Evolutionary conservation across 2,888 invertebrate species (phyloP), one percentile per base, ranked within the genome.

Genomic region (Dolichopus griseipennis): DNA sequence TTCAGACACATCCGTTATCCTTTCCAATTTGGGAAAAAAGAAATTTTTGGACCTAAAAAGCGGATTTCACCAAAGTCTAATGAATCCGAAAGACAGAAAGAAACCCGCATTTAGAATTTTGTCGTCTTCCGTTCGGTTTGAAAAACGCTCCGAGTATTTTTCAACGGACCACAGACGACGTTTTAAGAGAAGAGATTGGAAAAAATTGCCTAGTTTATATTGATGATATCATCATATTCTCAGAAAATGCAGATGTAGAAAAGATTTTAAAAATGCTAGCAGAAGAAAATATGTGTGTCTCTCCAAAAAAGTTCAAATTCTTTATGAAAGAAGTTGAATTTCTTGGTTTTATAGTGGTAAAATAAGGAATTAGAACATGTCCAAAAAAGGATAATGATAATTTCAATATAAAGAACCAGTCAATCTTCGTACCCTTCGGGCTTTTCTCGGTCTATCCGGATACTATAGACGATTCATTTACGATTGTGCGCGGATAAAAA

Each of bases 61-160:
- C 43, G 69, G 66, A 9, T 43, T 43, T 12, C 43, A 43, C 15
- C 43, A 43, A 43, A 43, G 12, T 68, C 68, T 61, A 61, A 65
- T n/a, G n/a, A n/a, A n/a, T n/a, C n/a, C n/a, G n/a, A n/a, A n/a
- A n/a, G n/a, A n/a, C n/a, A n/a, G n/a, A 12, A 66, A 70, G 27
- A 67, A 67, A 66, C 67, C 65, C 9, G 65, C 66, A 52, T 70
- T 70, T 27, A 66, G 67, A 67, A 21, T 67, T 67, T 37, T n/a
- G 21, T 9, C 21, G 67, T 6, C 66, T 70, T 41, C 67, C 67
- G n/a, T n/a, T n/a, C n/a, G n/a, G 9, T 68, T 70, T 22, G 68
- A 70, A 70, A 22, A 68, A 70, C 37, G 65, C 43, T 20, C 63
- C 64, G 4, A 63, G 34, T 8, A 67, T 69, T 34, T 66, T 69